These are phyloP conservation scores for Ormyrus nitidulus DNA, from an alignment of 2,888 invertebrate species.

Conservation along the genomic window DNA sequence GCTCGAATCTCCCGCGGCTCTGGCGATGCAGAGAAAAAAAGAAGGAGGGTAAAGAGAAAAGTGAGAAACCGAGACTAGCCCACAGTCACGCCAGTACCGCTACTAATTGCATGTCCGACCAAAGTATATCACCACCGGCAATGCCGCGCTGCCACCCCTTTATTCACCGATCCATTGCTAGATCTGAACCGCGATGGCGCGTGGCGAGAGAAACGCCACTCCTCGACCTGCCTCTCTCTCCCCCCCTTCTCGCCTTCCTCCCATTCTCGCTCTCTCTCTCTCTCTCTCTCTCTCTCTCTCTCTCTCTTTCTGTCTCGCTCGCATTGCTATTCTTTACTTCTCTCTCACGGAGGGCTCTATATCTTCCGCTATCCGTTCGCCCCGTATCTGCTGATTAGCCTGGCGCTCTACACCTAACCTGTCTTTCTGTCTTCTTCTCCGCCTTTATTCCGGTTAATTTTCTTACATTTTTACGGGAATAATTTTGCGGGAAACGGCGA, in stretches of 20 bases:
- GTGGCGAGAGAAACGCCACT: background rate
- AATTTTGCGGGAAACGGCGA: too few relatives aligned
- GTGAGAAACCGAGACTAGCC: background rate
- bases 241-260: background rate
- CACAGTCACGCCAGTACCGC: constrained; percentile 62
- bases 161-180: constrained; percentile 44
- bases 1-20: background rate
- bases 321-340: constrained; percentile 1
- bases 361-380: background rate
- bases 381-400: constrained; percentile 50
- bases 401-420: constrained; percentile 25
- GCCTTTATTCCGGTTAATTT: background rate
- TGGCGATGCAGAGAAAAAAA: background rate
- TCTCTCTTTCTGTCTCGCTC: constrained; percentile 3
- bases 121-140: constrained; percentile 69
- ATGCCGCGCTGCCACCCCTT: constrained; percentile 56
- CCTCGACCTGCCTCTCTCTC: background rate
- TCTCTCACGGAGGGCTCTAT: constrained; percentile 1
- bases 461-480: too few relatives aligned
- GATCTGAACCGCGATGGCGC: constrained; percentile 18
- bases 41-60: background rate
- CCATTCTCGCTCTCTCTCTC: constrained; percentile 3
- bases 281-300: constrained; percentile 45
- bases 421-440: constrained; percentile 47
- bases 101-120: constrained; percentile 72